Percentiles rank a stretch among this genome's conserved stretches.
Evolutionary conservation across 2,113 vertebrate species (phyloP).

Genomic region (Leptosomus discolor): DNA sequence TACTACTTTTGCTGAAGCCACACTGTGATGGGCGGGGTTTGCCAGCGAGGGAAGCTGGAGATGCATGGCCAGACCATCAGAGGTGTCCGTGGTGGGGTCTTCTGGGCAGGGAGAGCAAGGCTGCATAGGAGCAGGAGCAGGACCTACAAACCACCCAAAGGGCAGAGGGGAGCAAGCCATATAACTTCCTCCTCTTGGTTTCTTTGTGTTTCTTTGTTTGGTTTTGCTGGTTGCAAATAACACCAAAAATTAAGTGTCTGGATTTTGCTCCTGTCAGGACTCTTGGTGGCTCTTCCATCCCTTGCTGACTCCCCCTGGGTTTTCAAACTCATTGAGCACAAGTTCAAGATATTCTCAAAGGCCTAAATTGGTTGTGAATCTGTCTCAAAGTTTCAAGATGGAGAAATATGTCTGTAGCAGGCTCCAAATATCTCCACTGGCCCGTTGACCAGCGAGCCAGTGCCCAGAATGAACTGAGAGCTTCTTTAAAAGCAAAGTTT

Average conservation of each 20-base stretch:
- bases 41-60: not conserved
- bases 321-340: not conserved
- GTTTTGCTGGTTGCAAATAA: not conserved
- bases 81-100: not conserved
- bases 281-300: not conserved
- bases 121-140: not conserved
- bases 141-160: not conserved
- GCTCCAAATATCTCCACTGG: accelerated
- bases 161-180: not conserved
- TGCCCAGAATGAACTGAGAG: not conserved
- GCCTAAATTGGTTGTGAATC: not conserved
- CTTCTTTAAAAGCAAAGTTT: not conserved
- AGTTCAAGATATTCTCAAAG: not conserved
- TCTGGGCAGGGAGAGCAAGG: not conserved
- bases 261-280: not conserved
- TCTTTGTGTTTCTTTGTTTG: not conserved
- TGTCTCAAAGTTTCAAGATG: not conserved
- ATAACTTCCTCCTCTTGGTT: not conserved
- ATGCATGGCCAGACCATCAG: not conserved
- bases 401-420: not conserved
- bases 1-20: not conserved
- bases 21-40: not conserved
- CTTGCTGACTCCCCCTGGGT: not conserved
- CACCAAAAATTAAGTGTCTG: not conserved
- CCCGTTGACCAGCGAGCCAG: not conserved